phyloP scores from a whole-genome alignment of 2,113 vertebrate genomes.

The Cyphomyrus discorhynchus region DNA sequence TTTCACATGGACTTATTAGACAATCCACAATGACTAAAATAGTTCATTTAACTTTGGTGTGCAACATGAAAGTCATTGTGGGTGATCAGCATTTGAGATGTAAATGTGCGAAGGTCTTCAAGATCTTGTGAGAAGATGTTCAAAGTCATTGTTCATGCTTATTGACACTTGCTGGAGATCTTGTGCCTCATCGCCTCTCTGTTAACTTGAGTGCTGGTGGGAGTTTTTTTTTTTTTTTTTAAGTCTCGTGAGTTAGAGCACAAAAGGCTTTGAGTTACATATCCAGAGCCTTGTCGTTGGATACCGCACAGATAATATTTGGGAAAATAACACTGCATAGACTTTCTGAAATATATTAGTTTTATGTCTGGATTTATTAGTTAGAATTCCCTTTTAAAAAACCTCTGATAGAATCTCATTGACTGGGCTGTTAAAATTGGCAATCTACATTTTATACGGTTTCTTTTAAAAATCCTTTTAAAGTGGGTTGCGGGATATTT shows the following conservation, averaged over 20 bases:
- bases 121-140: background rate
- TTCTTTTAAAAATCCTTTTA: conserved; percentile 24
- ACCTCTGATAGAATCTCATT: background rate
- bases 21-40: background rate
- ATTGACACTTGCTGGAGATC: background rate
- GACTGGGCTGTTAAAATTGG: background rate
- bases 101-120: background rate
- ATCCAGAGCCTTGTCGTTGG: background rate
- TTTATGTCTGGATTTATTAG: background rate
- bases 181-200: background rate
- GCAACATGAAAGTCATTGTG: background rate
- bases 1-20: background rate
- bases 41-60: background rate
- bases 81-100: background rate
- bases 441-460: conserved; percentile 24
- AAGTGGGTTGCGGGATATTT: conserved; percentile 38
- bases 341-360: background rate
- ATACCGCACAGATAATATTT: background rate
- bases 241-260: background rate
- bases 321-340: background rate
- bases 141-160: background rate
- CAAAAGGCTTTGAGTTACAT: background rate
- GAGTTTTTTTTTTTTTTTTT: background rate
- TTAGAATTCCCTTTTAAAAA: background rate
- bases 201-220: background rate